Evolutionary conservation across 2,797 vertebrate species (phyloP), one percentile per base, ranked within the genome.

Genomic region (Alcedo quadribrachys): DNA sequence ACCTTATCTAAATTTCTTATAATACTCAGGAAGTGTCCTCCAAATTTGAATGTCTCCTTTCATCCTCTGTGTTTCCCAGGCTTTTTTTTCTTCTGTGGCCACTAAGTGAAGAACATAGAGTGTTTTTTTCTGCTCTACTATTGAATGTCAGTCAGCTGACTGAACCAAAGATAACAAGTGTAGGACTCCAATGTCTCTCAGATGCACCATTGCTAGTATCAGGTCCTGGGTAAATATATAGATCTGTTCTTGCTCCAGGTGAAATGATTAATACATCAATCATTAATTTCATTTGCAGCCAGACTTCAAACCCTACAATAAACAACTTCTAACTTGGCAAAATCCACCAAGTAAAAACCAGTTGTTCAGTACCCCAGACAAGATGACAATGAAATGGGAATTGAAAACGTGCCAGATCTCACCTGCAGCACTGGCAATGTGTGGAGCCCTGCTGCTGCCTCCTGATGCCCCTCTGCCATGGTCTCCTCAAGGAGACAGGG

Each of bases 1-100:
- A 93, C 92, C 70, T 90, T 88, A 90, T 67, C 57, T 86, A 89
- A 89, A 92, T 93, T 90, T 93, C 81, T 74, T 80, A 57, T 6
- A 70, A 50, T 58, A 37, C 63, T 94, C 37, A 79, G 74, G 80
- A 94, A 93, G 86, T 61, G 24, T 86, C 67, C 70, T 96, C 83
- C 57, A 84, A 88, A 86, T 92, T 40, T 84, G 24, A 87, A 86
- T 65, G 63, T 90, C 80, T 93, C 63, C 77, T 92, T 92, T 91
- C 84, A 90, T 86, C 30, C 9, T 5, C n/a, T 8, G 57, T 81
- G 54, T 67, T 94, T 45, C 53, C 0, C 0, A 79, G 77, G 67
- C 32, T 35, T 94, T 85, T 87, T 40, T 87, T 62, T 6, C 30
- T 89, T 28, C 13, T 12, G 3, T 17, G 67, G 40, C 20, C 37